A percentile compares a stretch with the other conserved stretches of the same genome.
Conservation (phyloP, 53 echinoderm and acorn worm genomes). For the Arbacia lixula region DNA sequence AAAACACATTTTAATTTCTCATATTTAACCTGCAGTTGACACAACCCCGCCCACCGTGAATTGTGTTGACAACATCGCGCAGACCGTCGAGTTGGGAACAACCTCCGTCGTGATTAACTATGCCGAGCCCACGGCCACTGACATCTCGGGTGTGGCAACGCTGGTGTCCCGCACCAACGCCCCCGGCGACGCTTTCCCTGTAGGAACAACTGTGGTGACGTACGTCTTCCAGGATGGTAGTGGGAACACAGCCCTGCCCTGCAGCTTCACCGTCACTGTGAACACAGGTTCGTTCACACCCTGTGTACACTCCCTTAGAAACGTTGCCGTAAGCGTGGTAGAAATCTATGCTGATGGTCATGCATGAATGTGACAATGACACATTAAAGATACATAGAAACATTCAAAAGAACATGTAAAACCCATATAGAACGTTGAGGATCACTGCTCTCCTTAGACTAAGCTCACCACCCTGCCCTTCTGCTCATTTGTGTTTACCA, state of each 20-base stretch:
- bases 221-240: slow-evolving; percentile 16
- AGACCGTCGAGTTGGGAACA: slow-evolving; percentile 10
- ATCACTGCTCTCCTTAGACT: no score
- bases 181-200: not conserved
- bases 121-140: slow-evolving; percentile 14
- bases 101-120: slow-evolving; percentile 7
- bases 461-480: no score
- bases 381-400: no score
- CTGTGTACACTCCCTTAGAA: no score
- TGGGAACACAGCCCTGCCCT: not conserved
- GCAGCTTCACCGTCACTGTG: slow-evolving; percentile 17
- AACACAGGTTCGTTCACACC: not conserved
- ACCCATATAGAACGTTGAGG: no score
- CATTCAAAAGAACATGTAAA: no score
- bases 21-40: slow-evolving; percentile 1
- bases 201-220: not conserved
- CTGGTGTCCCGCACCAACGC: slow-evolving; percentile 1
- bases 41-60: slow-evolving; percentile 30
- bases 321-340: no score
- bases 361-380: no score
- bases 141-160: slow-evolving; percentile 2
- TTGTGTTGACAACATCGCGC: slow-evolving; percentile 7
- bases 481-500: no score
- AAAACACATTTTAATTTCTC: no score
- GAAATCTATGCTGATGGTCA: no score